Conservation (phyloP, 1,140 invertebrate genomes). For the Ceratoteleas bidentatus region DNA sequence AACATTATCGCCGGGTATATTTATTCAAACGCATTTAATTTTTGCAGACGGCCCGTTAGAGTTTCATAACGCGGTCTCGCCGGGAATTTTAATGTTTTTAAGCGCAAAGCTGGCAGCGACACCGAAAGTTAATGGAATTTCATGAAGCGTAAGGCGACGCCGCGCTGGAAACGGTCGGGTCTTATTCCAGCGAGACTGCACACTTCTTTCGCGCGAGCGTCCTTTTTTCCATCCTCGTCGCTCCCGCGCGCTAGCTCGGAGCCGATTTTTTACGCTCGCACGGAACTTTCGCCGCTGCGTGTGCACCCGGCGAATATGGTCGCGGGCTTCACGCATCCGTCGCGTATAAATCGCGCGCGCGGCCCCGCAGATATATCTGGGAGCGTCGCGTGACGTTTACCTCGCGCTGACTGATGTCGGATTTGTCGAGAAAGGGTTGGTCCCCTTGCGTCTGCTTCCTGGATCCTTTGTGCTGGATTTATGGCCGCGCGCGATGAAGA, state of each 20-base stretch:
- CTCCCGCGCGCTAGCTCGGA: constrained; percentile 17
- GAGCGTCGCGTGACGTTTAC: constrained; percentile 63
- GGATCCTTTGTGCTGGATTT: constrained; percentile 60
- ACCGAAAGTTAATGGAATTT: constrained; percentile 63
- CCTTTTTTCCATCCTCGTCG: constrained; percentile 18
- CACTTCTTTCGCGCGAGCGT: constrained; percentile 32
- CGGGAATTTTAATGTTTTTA: constrained; percentile 58
- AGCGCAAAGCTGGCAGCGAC: constrained; percentile 47
- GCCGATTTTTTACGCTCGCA: constrained; percentile 56
- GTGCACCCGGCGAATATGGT: constrained; percentile 35
- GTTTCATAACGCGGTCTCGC: constrained; percentile 44
- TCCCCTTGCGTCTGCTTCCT: constrained; percentile 49
- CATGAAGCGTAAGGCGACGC: constrained; percentile 52
- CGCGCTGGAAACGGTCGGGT: constrained; percentile 40
- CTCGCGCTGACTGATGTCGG: constrained; percentile 47
- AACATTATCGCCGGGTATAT: constrained; percentile 21
- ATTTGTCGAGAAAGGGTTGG: constrained; percentile 59
- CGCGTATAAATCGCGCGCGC: constrained; percentile 56
- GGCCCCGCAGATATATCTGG: constrained; percentile 58
- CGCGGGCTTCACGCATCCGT: constrained; percentile 19
- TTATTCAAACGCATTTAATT: constrained; percentile 47
- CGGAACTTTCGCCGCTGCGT: constrained; percentile 54
- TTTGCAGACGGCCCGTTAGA: constrained; percentile 19
- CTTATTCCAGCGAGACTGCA: constrained; percentile 43
- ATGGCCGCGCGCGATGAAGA: constrained; percentile 55